Percentiles rank a stretch among this genome's conserved stretches.
phyloP scores from a whole-genome alignment of 1,140 invertebrate genomes.

The Heterodera schachtii region DNA sequence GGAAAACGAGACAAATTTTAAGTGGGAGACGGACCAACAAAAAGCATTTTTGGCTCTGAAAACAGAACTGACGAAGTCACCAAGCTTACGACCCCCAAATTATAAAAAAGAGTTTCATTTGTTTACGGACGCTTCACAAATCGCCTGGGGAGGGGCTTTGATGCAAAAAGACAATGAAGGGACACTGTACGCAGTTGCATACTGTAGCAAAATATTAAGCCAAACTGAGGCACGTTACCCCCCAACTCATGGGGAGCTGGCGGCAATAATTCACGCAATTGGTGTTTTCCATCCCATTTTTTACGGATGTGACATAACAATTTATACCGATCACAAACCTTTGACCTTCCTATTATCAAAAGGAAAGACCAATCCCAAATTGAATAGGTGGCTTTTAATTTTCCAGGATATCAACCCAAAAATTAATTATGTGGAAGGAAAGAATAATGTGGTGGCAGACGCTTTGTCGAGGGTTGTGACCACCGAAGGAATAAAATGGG shows the following conservation, averaged over 20 bases:
- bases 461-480: not conserved
- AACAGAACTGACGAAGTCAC: not conserved
- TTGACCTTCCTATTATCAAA: slow-evolving; percentile 11
- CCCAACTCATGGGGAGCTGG: not conserved
- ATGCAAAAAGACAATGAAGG: not conserved
- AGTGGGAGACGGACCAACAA: not conserved
- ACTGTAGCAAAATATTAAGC: not conserved
- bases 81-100: not conserved
- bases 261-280: not conserved
- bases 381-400: slow-evolving; percentile 6
- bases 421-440: slow-evolving; percentile 12
- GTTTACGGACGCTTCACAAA: not conserved
- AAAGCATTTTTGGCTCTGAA: not conserved
- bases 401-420: slow-evolving; percentile 20
- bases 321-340: slow-evolving; percentile 21
- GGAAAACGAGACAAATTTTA: not conserved
- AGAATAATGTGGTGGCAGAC: slow-evolving; percentile 13
- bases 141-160: not conserved
- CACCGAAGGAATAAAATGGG: not conserved
- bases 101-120: slow-evolving; percentile 10
- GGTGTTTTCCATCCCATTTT: not conserved
- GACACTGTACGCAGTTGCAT: not conserved
- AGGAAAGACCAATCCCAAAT: slow-evolving; percentile 9
- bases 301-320: not conserved
- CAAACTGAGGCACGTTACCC: slow-evolving; percentile 1